Base-by-base conservation (phyloP, 2,113 vertebrate genomes). In the Phaetusa simplex region DNA sequence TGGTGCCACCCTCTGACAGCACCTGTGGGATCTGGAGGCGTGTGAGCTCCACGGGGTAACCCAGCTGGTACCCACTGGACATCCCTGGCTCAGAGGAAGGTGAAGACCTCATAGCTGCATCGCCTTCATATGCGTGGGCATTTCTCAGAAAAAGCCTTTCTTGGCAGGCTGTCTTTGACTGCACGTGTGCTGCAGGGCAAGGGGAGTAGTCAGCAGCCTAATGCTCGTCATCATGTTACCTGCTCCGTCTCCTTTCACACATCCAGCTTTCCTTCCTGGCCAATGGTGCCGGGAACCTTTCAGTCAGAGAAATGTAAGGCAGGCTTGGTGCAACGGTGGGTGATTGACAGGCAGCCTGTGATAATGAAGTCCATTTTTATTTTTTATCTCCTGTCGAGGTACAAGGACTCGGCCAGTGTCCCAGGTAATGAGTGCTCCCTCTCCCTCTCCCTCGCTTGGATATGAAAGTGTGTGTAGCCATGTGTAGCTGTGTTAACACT, bases 401-500 rank as follows among this genome's bases (percentile, higher is more conserved):
- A 96, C 96, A 97, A 97, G 96, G 88, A 93, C 91, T 91, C 72
- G 89, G 96, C 88, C 95, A 96, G 93, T 95, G 96, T 97, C 98
- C 94, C 97, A 92, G 95, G 97, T 97, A 96, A 98, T 94, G 87
- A 91, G 23, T 74, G 50, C 86, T 96, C 92, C 96, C 74, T 82
- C 52, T 61, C 70, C 88, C 80, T 95, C 89, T 82, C 80, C 85
- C 77, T 91, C 27, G 17, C 87, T 91, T 92, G 73, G 95, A 43
- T 95, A 42, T 70, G 77, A 90, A 95, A 97, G 96, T 97, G 98
- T 98, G 94, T 93, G 98, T 98, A 98, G 97, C 88, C 97, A 97
- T 98, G 98, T 98, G 98, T 97, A 83, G 96, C 98, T 92, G 96
- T 98, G 98, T 98, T 98, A 98, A 98, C 97, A 97, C 95, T 85